Evolutionary conservation across 2,797 vertebrate species (phyloP).

Genomic region (Antrozous pallidus): DNA sequence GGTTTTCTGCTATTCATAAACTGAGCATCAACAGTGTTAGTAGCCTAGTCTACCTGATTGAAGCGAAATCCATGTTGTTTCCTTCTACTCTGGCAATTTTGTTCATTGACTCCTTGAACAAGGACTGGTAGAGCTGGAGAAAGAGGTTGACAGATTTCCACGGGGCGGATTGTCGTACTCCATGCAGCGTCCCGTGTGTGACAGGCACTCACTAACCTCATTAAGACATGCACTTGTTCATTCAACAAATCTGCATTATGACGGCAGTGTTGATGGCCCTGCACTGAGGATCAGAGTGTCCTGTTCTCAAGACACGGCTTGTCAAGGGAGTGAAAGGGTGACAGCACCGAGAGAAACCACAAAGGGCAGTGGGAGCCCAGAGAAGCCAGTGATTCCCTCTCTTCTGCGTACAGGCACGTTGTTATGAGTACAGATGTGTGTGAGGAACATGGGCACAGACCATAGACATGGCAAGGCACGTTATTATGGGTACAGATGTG

Average conservation of each 20-base stretch:
- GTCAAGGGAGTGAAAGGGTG: not conserved
- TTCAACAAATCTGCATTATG: not conserved
- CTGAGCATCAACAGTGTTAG: not conserved
- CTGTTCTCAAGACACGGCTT: not conserved
- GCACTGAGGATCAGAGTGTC: not conserved
- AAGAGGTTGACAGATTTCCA: not conserved
- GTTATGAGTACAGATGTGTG: not conserved
- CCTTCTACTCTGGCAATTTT: not conserved
- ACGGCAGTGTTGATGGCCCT: not conserved
- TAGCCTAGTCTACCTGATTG: not conserved
- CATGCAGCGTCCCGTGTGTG: not conserved
- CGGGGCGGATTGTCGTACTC: not conserved
- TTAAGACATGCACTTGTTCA: not conserved
- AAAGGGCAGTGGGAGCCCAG: not conserved
- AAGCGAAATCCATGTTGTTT: not conserved
- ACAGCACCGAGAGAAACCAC: not conserved
- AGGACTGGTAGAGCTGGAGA: not conserved
- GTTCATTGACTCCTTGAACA: slow-evolving; percentile 4
- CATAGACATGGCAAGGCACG: not conserved
- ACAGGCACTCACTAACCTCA: not conserved
- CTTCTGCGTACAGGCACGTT: not conserved
- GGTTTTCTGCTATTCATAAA: not conserved
- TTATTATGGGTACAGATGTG: not conserved
- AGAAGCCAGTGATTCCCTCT: not conserved
- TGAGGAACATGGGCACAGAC: not conserved